Evolutionary conservation across 2,797 vertebrate species (phyloP), one percentile per base, ranked within the genome.

Genomic region (Chanos chanos): DNA sequence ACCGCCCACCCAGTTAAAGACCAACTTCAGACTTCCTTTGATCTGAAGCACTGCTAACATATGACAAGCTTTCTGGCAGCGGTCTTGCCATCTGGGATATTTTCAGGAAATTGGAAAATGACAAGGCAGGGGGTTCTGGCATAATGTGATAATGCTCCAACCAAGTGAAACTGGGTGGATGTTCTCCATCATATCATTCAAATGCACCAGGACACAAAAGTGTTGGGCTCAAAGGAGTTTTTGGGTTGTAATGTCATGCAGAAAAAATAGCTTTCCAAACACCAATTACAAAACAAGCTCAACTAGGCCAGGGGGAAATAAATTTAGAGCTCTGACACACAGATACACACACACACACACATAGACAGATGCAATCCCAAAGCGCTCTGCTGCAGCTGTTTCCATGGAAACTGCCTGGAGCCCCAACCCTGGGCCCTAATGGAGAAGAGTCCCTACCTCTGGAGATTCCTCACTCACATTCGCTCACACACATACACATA

Each of bases 321-420:
- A 66, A 74, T 62, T 61, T 31, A 64, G 58, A 21, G 39, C 39
- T 54, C n/a, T 25, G 37, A 45, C 33, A 77, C 62, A 72, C 66
- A 39, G 12, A 69, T 27, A 10, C 9, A 22, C 41, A 31, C 18
- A 48, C 50, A 50, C 58, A 54, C 31, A 54, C 59, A 37, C 19
- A 33, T 44, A 71, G 31, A 61, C 52, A 63, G 77, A 71, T 66
- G 80, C 61, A 82, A 82, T 83, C 77, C 85, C 76, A 77, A 67
- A 81, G 80, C 81, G 68, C 77, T 77, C 85, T 88, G 84, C 87
- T 75, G 87, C 87, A 87, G 86, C 83, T 87, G 90, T 91, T 91
- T 87, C 89, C 89, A 91, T 90, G 90, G 90, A 82, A 91, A 91
- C 90, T 82, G 87, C 87, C 84, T 77, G 77, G 83, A 89, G 86